Evolutionary conservation across 2,113 vertebrate genomes (phyloP).

Genomic region (Alouatta palliata): DNA sequence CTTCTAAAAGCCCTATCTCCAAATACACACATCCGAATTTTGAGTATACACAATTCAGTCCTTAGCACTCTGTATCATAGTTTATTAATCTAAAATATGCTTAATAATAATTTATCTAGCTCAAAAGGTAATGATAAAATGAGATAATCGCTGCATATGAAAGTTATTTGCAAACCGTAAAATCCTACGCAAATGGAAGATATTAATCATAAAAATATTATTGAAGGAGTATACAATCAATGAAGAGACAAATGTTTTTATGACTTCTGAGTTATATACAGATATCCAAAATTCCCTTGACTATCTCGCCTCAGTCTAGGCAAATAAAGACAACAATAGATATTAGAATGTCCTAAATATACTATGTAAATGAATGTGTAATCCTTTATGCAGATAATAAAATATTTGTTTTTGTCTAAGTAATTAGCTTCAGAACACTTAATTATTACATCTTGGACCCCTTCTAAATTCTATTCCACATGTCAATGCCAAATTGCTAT

Average conservation of each 20-base stretch:
- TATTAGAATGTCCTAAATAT: not conserved
- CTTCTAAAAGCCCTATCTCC: not conserved
- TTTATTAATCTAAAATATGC: conserved; percentile 1
- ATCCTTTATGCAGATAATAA: conserved; percentile 46
- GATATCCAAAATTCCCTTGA: not conserved
- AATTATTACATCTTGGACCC: conserved; percentile 38
- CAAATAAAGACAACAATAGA: not conserved
- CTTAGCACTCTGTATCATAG: not conserved
- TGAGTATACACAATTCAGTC: not conserved
- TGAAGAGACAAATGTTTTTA: not conserved
- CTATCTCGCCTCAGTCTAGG: not conserved
- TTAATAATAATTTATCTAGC: not conserved
- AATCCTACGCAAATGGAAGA: not conserved
- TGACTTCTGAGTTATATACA: not conserved
- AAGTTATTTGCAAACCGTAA: not conserved
- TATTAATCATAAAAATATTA: not conserved
- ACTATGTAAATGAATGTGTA: not conserved
- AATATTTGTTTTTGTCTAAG: conserved; percentile 54
- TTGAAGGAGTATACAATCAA: not conserved
- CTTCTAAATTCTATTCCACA: conserved; percentile 40
- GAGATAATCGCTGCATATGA: not conserved
- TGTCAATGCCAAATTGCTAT: conserved; percentile 5
- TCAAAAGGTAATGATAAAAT: not conserved
- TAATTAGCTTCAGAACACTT: conserved; percentile 41
- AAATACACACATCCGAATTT: not conserved